Conservation (phyloP, 2,797 vertebrate species). For the Champsocephalus esox region DNA sequence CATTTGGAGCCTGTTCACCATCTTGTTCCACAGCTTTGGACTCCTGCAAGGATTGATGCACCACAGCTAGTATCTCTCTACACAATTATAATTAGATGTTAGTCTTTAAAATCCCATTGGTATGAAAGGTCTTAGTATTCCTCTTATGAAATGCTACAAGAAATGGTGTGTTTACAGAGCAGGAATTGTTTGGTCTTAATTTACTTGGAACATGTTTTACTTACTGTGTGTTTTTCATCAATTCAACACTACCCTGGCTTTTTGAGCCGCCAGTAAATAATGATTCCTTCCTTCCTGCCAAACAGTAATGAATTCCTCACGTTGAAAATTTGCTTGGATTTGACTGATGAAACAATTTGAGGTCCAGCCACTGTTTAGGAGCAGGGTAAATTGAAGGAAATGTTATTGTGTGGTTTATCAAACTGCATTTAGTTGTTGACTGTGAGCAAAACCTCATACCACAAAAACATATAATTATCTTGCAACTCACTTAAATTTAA, state of each 20-base stretch:
- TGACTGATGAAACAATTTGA: slow-evolving; percentile 69
- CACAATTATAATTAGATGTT: slow-evolving; percentile 28
- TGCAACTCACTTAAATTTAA: slow-evolving; percentile 4
- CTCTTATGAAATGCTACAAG: slow-evolving; percentile 33
- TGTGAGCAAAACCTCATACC: slow-evolving; percentile 11
- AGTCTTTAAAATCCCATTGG: slow-evolving; percentile 36
- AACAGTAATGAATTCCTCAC: slow-evolving; percentile 68
- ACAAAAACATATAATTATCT: slow-evolving; percentile 21
- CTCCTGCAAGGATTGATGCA: slow-evolving; percentile 65
- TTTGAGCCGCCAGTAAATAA: slow-evolving; percentile 63
- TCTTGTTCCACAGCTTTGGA: slow-evolving; percentile 73
- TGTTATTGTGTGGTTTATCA: slow-evolving; percentile 49
- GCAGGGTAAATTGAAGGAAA: slow-evolving; percentile 58
- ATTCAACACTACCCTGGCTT: slow-evolving; percentile 53
- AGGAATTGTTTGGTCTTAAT: slow-evolving; percentile 32
- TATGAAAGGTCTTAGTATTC: slow-evolving; percentile 25
- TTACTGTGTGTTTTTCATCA: slow-evolving; percentile 45
- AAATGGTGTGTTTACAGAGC: slow-evolving; percentile 35
- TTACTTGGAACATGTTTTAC: slow-evolving; percentile 37
- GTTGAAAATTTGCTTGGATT: slow-evolving; percentile 72
- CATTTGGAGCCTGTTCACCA: slow-evolving; percentile 46
- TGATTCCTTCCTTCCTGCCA: slow-evolving; percentile 66
- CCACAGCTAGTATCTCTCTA: slow-evolving; percentile 42
- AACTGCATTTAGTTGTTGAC: slow-evolving; percentile 54
- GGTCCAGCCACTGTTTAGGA: slow-evolving; percentile 57